Evolutionary conservation across 2,113 vertebrate genomes (phyloP).

Genomic region (Alectura lathami): DNA sequence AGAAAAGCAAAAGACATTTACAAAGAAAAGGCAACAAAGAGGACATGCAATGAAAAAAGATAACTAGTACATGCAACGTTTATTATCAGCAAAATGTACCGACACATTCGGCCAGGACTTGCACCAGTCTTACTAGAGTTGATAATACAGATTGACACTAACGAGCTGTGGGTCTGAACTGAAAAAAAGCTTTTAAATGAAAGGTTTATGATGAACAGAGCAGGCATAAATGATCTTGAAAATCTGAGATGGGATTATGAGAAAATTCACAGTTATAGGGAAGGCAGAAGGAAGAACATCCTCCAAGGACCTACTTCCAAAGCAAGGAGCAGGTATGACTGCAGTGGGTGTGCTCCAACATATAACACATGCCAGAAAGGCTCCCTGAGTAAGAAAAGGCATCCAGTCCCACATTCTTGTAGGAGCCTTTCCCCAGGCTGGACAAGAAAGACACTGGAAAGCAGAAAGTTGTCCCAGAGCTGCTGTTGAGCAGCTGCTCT

Average conservation of each 20-base stretch:
- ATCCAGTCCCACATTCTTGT: too few species aligned
- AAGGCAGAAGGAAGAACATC: neutral
- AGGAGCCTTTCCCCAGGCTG: too few species aligned
- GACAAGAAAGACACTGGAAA: too few species aligned
- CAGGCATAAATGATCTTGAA: neutral
- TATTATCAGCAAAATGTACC: neutral
- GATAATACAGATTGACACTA: neutral
- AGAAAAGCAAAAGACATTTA: neutral
- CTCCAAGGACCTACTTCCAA: neutral
- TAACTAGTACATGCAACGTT: neutral
- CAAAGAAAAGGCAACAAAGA: neutral
- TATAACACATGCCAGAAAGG: too few species aligned
- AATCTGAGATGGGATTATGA: neutral
- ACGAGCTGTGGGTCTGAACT: neutral
- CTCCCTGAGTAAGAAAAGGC: too few species aligned
- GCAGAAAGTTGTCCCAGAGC: too few species aligned
- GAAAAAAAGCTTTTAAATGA: neutral
- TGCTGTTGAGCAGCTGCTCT: too few species aligned
- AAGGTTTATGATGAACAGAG: neutral
- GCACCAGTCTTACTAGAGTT: neutral
- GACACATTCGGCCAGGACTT: neutral
- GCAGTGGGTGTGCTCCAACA: neutral
- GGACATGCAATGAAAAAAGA: neutral
- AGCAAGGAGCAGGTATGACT: neutral
- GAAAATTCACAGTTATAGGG: neutral